Percentiles rank a stretch among this genome's conserved stretches.
phyloP scores from a whole-genome alignment of 2,113 vertebrate species.

The Silurus asotus region DNA sequence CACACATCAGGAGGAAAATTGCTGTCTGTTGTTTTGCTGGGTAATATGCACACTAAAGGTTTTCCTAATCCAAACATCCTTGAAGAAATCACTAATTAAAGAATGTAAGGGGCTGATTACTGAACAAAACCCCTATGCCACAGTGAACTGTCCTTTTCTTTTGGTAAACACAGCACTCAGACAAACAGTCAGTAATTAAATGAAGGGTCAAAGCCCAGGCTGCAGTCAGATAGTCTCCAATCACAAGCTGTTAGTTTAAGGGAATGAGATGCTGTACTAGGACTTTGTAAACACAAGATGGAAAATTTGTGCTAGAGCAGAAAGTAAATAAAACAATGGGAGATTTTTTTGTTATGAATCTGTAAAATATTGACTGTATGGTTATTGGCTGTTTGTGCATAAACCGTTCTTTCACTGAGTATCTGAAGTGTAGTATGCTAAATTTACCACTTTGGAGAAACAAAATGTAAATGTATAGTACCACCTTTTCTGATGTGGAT shows the following conservation, averaged over 20 bases:
- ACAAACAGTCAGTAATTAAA: constrained; percentile 62
- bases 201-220: constrained; percentile 59
- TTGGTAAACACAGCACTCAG: constrained; percentile 60
- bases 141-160: constrained; percentile 55
- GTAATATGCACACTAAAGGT: constrained; percentile 21
- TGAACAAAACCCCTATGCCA: constrained; percentile 53
- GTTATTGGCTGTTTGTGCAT: background rate
- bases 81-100: constrained; percentile 64
- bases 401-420: background rate
- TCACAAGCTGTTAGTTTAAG: constrained; percentile 52
- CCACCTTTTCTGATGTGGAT: background rate
- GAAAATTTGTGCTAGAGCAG: constrained; percentile 21
- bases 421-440: background rate
- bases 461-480: background rate
- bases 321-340: background rate
- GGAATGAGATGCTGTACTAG: constrained; percentile 47
- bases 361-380: background rate
- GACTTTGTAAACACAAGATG: constrained; percentile 38
- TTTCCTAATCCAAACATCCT: constrained; percentile 56
- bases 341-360: background rate
- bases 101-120: constrained; percentile 55
- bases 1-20: background rate
- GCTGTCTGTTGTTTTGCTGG: constrained; percentile 23
- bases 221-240: constrained; percentile 57
- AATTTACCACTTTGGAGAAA: background rate